A percentile compares a stretch with the other conserved stretches of the same genome.
phyloP scores from a whole-genome alignment of 2,888 invertebrate species.

The Sarcophaga subvicina region DNA sequence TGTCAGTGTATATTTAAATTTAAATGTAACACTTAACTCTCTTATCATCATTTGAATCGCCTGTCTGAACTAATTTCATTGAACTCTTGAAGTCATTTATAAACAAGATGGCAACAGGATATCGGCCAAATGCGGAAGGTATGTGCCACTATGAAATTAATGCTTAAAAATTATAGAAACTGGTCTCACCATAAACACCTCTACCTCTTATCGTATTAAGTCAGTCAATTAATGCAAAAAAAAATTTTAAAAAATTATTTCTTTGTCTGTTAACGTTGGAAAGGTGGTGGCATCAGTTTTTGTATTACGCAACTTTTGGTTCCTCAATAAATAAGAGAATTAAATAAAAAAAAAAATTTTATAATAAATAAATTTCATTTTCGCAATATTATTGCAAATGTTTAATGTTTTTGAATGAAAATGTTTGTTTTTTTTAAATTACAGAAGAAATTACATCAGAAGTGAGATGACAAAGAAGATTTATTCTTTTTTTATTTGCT shows the following conservation, averaged over 20 bases:
- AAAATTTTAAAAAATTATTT: conserved; percentile 22
- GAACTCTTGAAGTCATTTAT: not conserved
- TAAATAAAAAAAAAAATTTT: not conserved
- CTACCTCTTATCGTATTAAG: not conserved
- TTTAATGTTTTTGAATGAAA: not conserved
- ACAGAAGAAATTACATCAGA: too few species aligned
- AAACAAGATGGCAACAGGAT: conserved; percentile 45
- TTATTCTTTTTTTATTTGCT: too few species aligned
- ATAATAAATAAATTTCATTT: too few species aligned
- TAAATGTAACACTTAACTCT: not conserved
- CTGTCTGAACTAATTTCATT: conserved; percentile 33
- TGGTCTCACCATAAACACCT: conserved; percentile 28
- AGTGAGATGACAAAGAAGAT: too few species aligned
- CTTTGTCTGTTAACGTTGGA: not conserved
- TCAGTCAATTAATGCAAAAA: conserved; percentile 3
- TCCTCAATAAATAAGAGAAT: conserved; percentile 45
- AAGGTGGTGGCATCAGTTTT: conserved; percentile 8
- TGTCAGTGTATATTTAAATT: not conserved
- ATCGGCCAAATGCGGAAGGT: conserved; percentile 63
- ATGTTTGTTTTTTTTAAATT: too few species aligned
- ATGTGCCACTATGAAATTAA: not conserved
- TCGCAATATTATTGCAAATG: not conserved
- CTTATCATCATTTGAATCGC: not conserved
- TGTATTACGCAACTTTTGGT: conserved; percentile 46
- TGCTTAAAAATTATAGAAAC: conserved; percentile 18